Conservation (phyloP, 2,113 vertebrate species). For the Furnarius figulus region DNA sequence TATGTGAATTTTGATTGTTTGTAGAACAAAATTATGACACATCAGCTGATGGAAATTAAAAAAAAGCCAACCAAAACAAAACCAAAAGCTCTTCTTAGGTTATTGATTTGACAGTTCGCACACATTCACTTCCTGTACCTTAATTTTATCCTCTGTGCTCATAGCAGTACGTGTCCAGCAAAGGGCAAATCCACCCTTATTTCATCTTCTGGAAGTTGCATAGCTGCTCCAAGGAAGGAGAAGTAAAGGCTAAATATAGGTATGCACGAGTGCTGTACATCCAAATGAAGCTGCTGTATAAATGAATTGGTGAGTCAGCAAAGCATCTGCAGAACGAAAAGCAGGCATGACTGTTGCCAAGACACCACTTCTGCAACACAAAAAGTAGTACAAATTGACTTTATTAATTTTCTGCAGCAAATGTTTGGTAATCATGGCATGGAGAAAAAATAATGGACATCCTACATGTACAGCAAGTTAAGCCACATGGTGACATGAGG, state of each 20-base stretch:
- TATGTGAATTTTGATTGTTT: background rate
- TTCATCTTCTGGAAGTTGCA: background rate
- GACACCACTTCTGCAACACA: conserved; percentile 33
- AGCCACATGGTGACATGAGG: fast-evolving
- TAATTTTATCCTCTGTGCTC: background rate
- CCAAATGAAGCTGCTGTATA: conserved; percentile 24
- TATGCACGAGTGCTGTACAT: background rate
- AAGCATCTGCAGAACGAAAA: conserved; percentile 10
- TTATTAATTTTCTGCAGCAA: background rate
- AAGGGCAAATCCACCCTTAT: background rate
- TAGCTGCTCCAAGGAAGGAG: background rate
- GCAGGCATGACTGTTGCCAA: conserved; percentile 48
- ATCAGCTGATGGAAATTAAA: background rate
- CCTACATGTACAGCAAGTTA: background rate
- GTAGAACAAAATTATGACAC: background rate
- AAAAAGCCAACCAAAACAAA: too few relatives aligned
- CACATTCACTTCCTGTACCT: background rate
- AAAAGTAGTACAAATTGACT: conserved; percentile 37
- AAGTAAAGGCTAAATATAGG: background rate
- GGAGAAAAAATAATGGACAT: background rate
- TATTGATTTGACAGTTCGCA: background rate
- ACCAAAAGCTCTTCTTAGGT: background rate
- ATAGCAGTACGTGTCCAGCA: background rate
- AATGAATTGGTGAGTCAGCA: conserved; percentile 25
- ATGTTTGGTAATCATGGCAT: background rate